Evolutionary conservation across 2,888 invertebrate genomes (phyloP), one percentile per base, ranked within the genome.

Genomic region (Drosophila fungiperda): DNA sequence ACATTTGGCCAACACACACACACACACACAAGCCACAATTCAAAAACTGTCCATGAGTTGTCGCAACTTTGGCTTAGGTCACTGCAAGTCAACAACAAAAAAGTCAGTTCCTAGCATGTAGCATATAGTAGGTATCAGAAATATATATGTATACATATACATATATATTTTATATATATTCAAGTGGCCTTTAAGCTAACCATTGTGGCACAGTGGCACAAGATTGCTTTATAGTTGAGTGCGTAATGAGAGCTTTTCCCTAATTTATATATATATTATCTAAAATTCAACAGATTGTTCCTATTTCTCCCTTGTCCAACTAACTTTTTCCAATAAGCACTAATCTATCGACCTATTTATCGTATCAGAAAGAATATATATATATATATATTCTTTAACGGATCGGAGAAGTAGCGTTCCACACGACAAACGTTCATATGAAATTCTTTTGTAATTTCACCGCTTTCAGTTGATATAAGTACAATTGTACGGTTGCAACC

Each of bases 1-100:
- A 83, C 87, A 86, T 83, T 86, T 86, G 68, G 74, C 74, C 72
- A 83, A 80, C 72, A 85, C 35, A 67, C 54, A 63, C 53, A 55
- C 50, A 35, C 49, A 40, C 45, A 60, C 12, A 58, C 54, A 36
- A 26, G 20, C 15, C 36, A 20, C 26, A 38, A 32, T 38, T 29
- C 55, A 64, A 53, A 68, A 45, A 33, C 52, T 72, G 53, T 26
- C 45, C 38, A 29, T 59, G 53, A 66, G 66, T 45, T 69, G 65
- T 11, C 48, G 55, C 60, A 72, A 40, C 57, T 55, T 72, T 66
- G 57, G 73, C 73, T 73, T 67, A 73, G 73, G 73, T 67, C 61
- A 73, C 67, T 72, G 61, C 36, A 60, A 61, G 50, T 38, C 20
- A 42, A 42, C 54, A 49, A 35, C 49, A 45, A 53, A 32, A 48